Base-by-base conservation (phyloP, 2,113 vertebrate species). In the Sylvietta virens region DNA sequence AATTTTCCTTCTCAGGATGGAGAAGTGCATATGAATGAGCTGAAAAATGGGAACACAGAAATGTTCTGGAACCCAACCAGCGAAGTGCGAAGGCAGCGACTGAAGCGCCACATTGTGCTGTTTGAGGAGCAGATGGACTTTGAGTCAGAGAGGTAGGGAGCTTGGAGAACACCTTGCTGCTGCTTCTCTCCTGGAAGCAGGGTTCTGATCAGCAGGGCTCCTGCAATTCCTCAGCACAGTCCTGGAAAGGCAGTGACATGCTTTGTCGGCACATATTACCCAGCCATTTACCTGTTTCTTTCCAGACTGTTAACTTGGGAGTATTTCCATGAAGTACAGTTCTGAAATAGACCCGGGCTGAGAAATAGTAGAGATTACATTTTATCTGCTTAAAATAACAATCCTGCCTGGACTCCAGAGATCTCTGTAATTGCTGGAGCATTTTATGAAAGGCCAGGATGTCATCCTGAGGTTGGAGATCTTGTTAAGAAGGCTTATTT, bases 111-210 rank as follows among this genome's bases (percentile, higher is more conserved):
- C 91, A 98, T 99, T 39, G 99, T 99, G 37, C 97, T 97, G 13
- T 90, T 98, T 15, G 98, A 99, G 76, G 98, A 99, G 90, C 99
- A 99, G 98, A 98, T 96, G 0, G 98, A 98, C 94, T 98, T 99
- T 90, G 99, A 99, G 96, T 99, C 99, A 0, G 99, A 99, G 95
- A 98, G 99, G 99, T 99, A 95, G 84, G 82, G 61, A 83, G 37
- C 69, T 44, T 30, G 28, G 50, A 50, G 28, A 72, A 9, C 8
- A 9, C 31, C 51, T 87, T 2, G 2, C 71, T 83, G 54, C 50
- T 2, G 8, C 54, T 66, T 54, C 30, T 23, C 42, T 3, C 1
- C 48, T 56, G 47, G 40, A 22, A 74, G 37, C 5, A 1, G 31
- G 24, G 21, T 31, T 84, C 47, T 35, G 4, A 48, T 57, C 47